Evolutionary conservation across 2,797 vertebrate species (phyloP).

Genomic region (Odontamblyopus lacepedii): DNA sequence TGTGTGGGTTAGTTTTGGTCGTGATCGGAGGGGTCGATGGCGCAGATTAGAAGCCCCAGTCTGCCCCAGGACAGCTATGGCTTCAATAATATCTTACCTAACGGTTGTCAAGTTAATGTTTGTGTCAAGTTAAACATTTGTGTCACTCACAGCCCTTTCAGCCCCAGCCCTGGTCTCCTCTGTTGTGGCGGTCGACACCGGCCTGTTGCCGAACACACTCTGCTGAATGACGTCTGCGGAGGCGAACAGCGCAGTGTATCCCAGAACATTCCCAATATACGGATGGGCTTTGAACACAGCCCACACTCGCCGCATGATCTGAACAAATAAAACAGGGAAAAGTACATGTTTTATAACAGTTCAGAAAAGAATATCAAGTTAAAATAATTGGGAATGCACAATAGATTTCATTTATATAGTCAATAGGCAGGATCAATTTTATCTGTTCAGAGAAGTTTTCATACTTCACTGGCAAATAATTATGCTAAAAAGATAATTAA

Average conservation of each 20-base stretch:
- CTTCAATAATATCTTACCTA: too few species aligned
- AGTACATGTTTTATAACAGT: not conserved
- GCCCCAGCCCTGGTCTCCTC: constrained; percentile 2
- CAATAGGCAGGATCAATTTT: too few species aligned
- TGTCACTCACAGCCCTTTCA: not conserved
- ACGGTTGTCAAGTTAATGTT: too few species aligned
- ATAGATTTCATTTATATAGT: not conserved
- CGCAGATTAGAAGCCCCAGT: too few species aligned
- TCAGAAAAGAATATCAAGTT: too few species aligned
- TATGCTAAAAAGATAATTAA: too few species aligned
- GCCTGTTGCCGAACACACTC: constrained; percentile 57
- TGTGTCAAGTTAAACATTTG: not conserved
- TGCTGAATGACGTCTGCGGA: constrained; percentile 83
- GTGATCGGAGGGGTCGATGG: not conserved
- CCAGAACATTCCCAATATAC: constrained; percentile 77
- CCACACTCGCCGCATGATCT: constrained; percentile 73
- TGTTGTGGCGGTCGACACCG: not conserved
- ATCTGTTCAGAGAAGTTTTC: too few species aligned
- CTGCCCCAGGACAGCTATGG: too few species aligned
- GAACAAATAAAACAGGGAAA: constrained; percentile 7
- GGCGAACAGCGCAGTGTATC: constrained; percentile 80
- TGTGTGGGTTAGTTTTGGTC: too few species aligned
- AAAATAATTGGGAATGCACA: too few species aligned
- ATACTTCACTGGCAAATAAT: too few species aligned
- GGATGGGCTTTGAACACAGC: constrained; percentile 73